Conservation (phyloP, 37 sponge, comb jelly and placozoan genomes). For the Chondrosia reniformis region DNA sequence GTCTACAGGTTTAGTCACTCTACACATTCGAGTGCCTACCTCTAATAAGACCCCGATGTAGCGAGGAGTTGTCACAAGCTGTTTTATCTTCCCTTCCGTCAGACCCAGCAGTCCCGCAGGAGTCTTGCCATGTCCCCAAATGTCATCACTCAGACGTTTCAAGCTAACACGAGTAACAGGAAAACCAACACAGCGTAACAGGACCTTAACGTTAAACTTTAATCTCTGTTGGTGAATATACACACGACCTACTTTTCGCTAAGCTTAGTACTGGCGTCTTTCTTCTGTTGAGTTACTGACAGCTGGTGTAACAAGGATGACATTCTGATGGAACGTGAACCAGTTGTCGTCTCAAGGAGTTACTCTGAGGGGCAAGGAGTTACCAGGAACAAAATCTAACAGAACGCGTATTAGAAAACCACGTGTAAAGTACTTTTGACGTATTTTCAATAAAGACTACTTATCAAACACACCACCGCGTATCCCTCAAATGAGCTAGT, state of each 20-base stretch:
- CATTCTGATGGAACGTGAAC: background rate
- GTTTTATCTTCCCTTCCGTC: background rate
- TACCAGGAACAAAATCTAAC: too few relatives aligned
- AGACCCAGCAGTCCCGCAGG: background rate
- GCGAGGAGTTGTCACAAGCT: conserved; percentile 1
- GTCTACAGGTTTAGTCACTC: background rate
- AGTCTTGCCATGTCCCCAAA: background rate
- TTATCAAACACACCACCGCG: too few relatives aligned
- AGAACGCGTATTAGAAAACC: too few relatives aligned
- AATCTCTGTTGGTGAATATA: background rate
- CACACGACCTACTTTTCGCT: conserved; percentile 32
- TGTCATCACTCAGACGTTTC: background rate
- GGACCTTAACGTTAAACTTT: too few relatives aligned
- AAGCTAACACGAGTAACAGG: background rate
- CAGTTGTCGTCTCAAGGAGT: background rate
- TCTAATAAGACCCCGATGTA: background rate
- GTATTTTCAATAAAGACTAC: too few relatives aligned
- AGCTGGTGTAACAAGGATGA: conserved; percentile 10
- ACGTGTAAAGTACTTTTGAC: too few relatives aligned
- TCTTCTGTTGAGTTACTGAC: background rate
- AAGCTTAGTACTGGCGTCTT: conserved; percentile 19
- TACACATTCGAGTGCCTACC: background rate
- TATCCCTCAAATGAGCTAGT: too few relatives aligned
- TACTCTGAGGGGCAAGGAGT: background rate
- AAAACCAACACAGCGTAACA: too few relatives aligned